These are phyloP conservation scores for Limnothrissa miodon DNA, from an alignment of 2,113 vertebrate genomes.

Conservation along the genomic window DNA sequence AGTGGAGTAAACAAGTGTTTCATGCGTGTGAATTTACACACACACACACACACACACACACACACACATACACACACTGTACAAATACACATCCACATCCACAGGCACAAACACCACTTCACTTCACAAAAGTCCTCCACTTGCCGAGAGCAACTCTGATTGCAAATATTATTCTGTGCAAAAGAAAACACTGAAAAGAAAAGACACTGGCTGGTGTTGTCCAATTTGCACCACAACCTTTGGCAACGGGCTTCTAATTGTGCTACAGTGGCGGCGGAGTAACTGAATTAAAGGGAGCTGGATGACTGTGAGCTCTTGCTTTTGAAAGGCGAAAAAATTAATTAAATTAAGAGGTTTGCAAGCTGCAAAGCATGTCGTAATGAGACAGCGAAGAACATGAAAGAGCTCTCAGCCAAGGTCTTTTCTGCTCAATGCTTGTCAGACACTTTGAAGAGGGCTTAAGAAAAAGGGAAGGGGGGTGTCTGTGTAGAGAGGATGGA, in stretches of 20 bases:
- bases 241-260: constrained; percentile 28
- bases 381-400: constrained; percentile 42
- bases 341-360: constrained; percentile 51
- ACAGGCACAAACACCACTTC: neutral
- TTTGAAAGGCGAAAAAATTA: constrained; percentile 35
- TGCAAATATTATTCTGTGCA: constrained; percentile 30
- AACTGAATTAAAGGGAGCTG: constrained; percentile 24
- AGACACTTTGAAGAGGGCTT: constrained; percentile 41
- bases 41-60: constrained; percentile 2
- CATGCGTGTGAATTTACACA: neutral
- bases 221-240: constrained; percentile 35
- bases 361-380: constrained; percentile 38
- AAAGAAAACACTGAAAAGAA: constrained; percentile 13
- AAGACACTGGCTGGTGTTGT: constrained; percentile 8
- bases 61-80: neutral
- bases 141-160: constrained; percentile 36
- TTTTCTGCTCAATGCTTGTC: constrained; percentile 30
- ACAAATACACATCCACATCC: neutral
- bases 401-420: constrained; percentile 41
- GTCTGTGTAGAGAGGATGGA: neutral
- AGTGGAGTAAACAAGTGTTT: constrained; percentile 19
- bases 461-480: constrained; percentile 23
- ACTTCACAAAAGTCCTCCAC: constrained; percentile 28
- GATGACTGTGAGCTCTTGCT: constrained; percentile 30
- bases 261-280: constrained; percentile 30